A percentile compares a stretch with the other conserved stretches of the same genome.
phyloP scores from a whole-genome alignment of 1,140 invertebrate genomes.

The Megalopta genalis region DNA sequence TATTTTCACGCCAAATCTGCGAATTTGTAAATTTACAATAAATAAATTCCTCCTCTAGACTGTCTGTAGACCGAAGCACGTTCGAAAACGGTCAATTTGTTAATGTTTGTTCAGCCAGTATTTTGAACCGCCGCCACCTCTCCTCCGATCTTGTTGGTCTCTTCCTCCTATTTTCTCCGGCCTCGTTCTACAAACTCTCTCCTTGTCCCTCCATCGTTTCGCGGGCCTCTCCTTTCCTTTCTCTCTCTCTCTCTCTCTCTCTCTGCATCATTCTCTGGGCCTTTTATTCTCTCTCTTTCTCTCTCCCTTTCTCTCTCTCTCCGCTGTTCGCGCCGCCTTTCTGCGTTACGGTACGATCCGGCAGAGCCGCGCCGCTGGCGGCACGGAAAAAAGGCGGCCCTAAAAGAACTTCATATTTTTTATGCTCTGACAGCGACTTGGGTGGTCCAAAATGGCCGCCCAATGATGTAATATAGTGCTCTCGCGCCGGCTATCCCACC shows the following conservation, averaged over 20 bases:
- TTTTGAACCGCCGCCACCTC: slow-evolving; percentile 14
- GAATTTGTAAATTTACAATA: too few relatives aligned
- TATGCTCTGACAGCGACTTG: slow-evolving; percentile 80
- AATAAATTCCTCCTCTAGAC: too few relatives aligned
- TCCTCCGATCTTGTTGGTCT: slow-evolving; percentile 25
- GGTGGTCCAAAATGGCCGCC: slow-evolving; percentile 81
- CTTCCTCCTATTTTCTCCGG: background rate
- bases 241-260: slow-evolving; percentile 29
- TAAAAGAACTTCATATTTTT: slow-evolving; percentile 81
- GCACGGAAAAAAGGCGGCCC: slow-evolving; percentile 80
- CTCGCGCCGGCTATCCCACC: slow-evolving; percentile 56
- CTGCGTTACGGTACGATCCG: slow-evolving; percentile 68
- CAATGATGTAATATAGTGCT: slow-evolving; percentile 80
- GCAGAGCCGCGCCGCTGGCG: slow-evolving; percentile 72
- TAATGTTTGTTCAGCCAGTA: too few relatives aligned
- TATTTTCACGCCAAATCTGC: too few relatives aligned
- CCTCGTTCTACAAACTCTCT: slow-evolving; percentile 3
- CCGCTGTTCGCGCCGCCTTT: slow-evolving; percentile 69
- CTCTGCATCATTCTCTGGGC: background rate
- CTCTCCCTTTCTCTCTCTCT: slow-evolving; percentile 28
- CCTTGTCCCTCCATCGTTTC: background rate
- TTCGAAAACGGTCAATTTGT: too few relatives aligned
- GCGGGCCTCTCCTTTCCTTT: background rate
- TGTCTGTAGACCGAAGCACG: too few relatives aligned
- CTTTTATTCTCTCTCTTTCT: slow-evolving; percentile 18